Base-by-base conservation (phyloP, 2,888 invertebrate genomes). In the Ceramica pisi region DNA sequence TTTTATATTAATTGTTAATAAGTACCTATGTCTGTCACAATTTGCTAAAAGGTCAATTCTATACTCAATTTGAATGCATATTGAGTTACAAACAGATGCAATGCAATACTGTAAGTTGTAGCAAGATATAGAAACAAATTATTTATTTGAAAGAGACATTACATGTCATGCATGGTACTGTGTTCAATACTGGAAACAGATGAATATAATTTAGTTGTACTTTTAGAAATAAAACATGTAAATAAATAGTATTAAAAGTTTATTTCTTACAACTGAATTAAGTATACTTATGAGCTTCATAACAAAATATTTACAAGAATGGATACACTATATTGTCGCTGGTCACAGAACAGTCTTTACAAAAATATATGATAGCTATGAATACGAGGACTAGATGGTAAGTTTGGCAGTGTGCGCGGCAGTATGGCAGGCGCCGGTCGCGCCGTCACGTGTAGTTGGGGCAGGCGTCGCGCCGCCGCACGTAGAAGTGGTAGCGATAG, bases 401-500 rank as follows among this genome's bases (percentile, higher is more conserved):
- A 26, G 74, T 60, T 60, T 77, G 82, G 80, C 87, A 82, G 84
- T 56, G 46, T 16, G 62, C 56, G 60, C 57, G 72, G 70, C 78
- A 74, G 88, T 89, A 81, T 75, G 75, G 63, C 10, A 81, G 86
- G 90, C 90, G 79, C 51, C 57, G 53, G 72, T 74, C 84, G 86
- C 87, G 87, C 81, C 82, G 95, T 95, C 95, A 95, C 90, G 92
- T 92, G 86, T 90, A 91, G 77, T 83, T 86, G 75, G 90, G 88
- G 87, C 95, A 95, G 50, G 87, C 84, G 91, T 98, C 98, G 90
- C 98, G 98, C 92, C 98, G 97, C 82, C 97, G 96, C 77, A 98
- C 98, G 92, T 98, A 98, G 94, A 98, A 99, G 85, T 98, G 97
- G 94, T 99, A 99, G 83, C 98, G 97, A 92, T 98, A 97, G 94